Percentiles rank a stretch among this genome's conserved stretches.
phyloP scores from a whole-genome alignment of 1,140 invertebrate species.

The Leguminivora glycinivorella region DNA sequence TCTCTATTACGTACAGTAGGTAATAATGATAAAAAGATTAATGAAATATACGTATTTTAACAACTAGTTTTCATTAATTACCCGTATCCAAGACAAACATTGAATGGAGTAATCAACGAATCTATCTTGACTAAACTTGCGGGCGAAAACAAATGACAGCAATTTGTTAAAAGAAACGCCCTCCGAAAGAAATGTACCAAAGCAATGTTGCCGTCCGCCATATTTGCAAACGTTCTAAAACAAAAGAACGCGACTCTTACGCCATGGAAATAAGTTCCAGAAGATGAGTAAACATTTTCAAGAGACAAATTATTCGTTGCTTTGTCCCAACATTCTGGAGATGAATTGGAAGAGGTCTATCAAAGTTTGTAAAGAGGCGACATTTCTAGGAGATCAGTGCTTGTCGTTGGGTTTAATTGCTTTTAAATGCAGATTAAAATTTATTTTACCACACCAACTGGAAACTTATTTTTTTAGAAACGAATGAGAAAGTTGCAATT shows the following conservation, averaged over 20 bases:
- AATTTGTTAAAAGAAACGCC: slow-evolving; percentile 25
- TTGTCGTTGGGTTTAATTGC: background rate
- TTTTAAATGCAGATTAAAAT: background rate
- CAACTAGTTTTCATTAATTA: background rate
- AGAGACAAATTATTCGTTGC: background rate
- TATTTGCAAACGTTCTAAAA: background rate
- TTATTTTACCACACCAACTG: background rate
- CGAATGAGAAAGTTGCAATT: too few species aligned
- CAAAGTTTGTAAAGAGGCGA: slow-evolving; percentile 3
- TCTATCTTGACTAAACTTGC: slow-evolving; percentile 14
- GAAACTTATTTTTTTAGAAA: too few species aligned
- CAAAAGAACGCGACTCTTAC: background rate
- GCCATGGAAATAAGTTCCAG: background rate
- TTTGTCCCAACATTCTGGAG: slow-evolving; percentile 1
- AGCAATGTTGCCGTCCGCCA: too few species aligned
- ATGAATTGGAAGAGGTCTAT: slow-evolving; percentile 22
- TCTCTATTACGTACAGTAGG: too few species aligned
- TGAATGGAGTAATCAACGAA: slow-evolving; percentile 21
- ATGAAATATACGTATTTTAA: background rate
- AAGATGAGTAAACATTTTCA: background rate
- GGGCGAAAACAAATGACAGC: slow-evolving; percentile 16
- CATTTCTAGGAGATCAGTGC: slow-evolving; percentile 15
- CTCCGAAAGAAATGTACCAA: slow-evolving; percentile 20
- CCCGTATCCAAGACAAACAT: slow-evolving; percentile 6
- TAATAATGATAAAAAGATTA: background rate